Base-by-base conservation (phyloP, 1,140 invertebrate species). In the Cydia pomonella region DNA sequence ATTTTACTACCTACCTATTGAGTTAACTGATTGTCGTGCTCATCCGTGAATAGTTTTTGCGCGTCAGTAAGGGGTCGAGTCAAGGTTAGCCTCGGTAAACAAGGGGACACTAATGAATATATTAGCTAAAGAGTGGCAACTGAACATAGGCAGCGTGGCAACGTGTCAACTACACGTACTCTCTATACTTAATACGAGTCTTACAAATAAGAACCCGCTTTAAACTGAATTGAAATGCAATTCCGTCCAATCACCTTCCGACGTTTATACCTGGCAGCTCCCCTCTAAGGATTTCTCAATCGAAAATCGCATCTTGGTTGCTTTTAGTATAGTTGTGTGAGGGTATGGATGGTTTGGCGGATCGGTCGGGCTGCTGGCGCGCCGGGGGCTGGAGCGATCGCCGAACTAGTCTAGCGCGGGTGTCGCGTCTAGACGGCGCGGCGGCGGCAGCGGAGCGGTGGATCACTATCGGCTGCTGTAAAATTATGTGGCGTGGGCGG, bases 401-500 rank as follows among this genome's bases (percentile, higher is more conserved):
- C 78, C 75, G 77, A 79, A 90, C 87, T 72, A 84, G 89, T 92
- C 83, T 87, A 86, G 84, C 78, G 80, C 77, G 79, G 74, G 76
- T 75, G 88, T 91, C 87, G 87, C 79, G 90, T 92, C 90, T 92
- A 91, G 90, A 92, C 90, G 87, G 87, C 81, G 83, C 47, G 53
- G 21, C 53, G 53, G 53, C 53, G 53, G 41, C 41, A 12, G 41
- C 84, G 84, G 82, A 82, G 87, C 59, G 47, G 27, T 18, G 73
- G 85, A 83, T 85, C 81, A 77, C 87, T 87, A 88, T 89, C 86
- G 84, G 82, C 77, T 78, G 79, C 78, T 78, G 86, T 84, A 85
- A 90, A 91, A 91, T 91, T 90, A 90, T 90, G 84, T 89, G 85
- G 87, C 84, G 77, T 82, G 81, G 81, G 82, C 77, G 85, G 77